A percentile compares a stretch with the other conserved stretches of the same genome.
These are phyloP conservation scores for Drosophila pseudotalamancana DNA, from an alignment of 2,888 invertebrate genomes.

Conservation along the genomic window DNA sequence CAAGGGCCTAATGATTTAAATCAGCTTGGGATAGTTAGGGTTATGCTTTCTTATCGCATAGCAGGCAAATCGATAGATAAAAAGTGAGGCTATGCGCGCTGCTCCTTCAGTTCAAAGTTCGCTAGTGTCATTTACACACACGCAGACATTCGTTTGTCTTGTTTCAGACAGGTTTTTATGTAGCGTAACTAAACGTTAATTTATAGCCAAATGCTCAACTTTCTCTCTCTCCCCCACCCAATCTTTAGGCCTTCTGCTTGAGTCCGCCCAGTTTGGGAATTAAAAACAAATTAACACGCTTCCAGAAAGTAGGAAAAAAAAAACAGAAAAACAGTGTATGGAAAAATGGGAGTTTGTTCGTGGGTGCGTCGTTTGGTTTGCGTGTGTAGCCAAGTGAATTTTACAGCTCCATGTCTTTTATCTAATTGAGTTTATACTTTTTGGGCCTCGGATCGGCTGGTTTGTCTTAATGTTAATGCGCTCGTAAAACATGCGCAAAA, in stretches of 20 bases:
- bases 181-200: conserved; percentile 76
- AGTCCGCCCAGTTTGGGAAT: conserved; percentile 54
- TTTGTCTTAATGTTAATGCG: conserved; percentile 74
- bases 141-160: conserved; percentile 16
- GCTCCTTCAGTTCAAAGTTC: neutral
- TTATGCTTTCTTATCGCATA: conserved; percentile 7
- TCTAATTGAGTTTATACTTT: conserved; percentile 72
- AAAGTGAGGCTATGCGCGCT: neutral
- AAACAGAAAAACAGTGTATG: neutral
- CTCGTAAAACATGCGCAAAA: conserved; percentile 77
- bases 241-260: conserved; percentile 32
- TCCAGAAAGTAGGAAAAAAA: conserved; percentile 43
- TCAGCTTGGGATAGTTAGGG: conserved; percentile 15
- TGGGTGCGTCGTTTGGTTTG: conserved; percentile 19
- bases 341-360: conserved; percentile 18
- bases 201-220: conserved; percentile 57
- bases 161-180: conserved; percentile 69
- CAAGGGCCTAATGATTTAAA: conserved; percentile 60
- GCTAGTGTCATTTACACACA: conserved; percentile 5
- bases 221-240: conserved; percentile 47
- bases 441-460: conserved; percentile 35
- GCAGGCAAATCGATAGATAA: too few species aligned
- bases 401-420: conserved; percentile 49
- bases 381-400: conserved; percentile 72
- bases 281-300: conserved; percentile 78